These are phyloP conservation scores for Brachirus orientalis DNA, from an alignment of 2,113 vertebrate genomes.

Conservation along the genomic window DNA sequence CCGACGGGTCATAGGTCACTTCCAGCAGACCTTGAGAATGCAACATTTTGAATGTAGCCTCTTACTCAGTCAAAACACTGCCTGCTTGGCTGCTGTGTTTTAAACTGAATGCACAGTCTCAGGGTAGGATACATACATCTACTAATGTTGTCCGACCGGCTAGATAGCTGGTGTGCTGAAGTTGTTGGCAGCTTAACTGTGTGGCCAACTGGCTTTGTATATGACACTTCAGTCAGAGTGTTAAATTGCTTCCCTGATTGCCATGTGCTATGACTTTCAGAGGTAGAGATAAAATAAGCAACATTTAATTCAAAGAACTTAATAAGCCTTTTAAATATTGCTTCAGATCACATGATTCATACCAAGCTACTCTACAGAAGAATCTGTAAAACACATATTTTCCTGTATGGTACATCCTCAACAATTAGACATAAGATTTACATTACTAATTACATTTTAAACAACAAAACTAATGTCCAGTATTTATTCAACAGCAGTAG, in stretches of 20 bases:
- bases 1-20: slow-evolving; percentile 67
- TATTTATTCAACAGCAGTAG: too few relatives aligned
- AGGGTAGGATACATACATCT: slow-evolving; percentile 43
- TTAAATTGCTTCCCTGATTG: slow-evolving; percentile 58
- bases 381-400: too few relatives aligned
- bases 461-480: too few relatives aligned
- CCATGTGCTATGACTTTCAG: slow-evolving; percentile 36
- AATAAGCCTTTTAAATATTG: background rate
- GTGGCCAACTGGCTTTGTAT: slow-evolving; percentile 59
- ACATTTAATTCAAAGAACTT: slow-evolving; percentile 28
- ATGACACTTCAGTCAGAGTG: slow-evolving; percentile 51
- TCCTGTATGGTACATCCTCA: too few relatives aligned
- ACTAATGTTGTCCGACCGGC: slow-evolving; percentile 49
- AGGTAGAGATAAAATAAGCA: slow-evolving; percentile 7
- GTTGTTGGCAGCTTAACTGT: slow-evolving; percentile 55
- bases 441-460: too few relatives aligned
- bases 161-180: slow-evolving; percentile 54
- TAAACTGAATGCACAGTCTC: slow-evolving; percentile 47
- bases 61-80: slow-evolving; percentile 49
- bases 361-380: too few relatives aligned
- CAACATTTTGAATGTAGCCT: slow-evolving; percentile 62
- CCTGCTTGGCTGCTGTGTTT: slow-evolving; percentile 36
- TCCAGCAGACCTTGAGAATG: slow-evolving; percentile 59
- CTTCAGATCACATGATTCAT: background rate
- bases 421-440: too few relatives aligned